A percentile compares a stretch with the other conserved stretches of the same genome.
These are phyloP conservation scores for Mionectes macconnelli DNA, from an alignment of 2,113 vertebrate genomes.

Conservation along the genomic window DNA sequence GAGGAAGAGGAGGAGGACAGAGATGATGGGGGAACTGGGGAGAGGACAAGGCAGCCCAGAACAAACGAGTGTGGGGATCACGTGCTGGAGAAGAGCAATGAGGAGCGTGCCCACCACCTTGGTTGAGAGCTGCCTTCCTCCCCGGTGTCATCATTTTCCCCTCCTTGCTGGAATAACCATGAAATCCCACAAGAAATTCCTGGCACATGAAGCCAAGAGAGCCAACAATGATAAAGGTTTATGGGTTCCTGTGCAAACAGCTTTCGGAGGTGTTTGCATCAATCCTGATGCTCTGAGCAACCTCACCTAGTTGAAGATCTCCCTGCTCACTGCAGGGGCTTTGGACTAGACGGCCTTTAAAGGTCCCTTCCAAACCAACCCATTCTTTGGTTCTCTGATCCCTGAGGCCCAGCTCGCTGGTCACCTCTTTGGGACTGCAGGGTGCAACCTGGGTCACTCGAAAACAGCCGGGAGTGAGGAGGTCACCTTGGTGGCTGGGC, in stretches of 20 bases:
- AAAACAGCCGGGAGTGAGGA: background rate
- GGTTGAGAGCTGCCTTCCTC: conserved; percentile 12
- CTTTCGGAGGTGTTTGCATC: background rate
- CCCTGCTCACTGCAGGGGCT: background rate
- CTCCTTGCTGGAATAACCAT: background rate
- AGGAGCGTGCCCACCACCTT: background rate
- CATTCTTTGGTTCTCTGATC: background rate
- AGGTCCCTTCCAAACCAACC: background rate
- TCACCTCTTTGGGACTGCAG: background rate
- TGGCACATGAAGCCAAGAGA: background rate
- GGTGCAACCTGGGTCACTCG: too few species aligned
- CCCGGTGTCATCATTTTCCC: background rate
- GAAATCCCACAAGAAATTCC: background rate
- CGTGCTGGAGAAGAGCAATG: background rate
- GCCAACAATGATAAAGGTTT: background rate
- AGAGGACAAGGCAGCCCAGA: background rate
- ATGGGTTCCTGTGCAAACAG: background rate
- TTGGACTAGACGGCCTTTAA: background rate
- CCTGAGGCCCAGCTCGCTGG: background rate
- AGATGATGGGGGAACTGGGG: background rate
- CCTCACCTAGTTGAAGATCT: background rate
- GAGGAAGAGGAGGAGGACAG: background rate
- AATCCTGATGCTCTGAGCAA: background rate
- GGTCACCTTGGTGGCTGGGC: background rate
- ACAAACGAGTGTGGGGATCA: accelerated